These are phyloP conservation scores for Ctenoplectra terminalis DNA, from an alignment of 1,140 invertebrate genomes.

Conservation along the genomic window DNA sequence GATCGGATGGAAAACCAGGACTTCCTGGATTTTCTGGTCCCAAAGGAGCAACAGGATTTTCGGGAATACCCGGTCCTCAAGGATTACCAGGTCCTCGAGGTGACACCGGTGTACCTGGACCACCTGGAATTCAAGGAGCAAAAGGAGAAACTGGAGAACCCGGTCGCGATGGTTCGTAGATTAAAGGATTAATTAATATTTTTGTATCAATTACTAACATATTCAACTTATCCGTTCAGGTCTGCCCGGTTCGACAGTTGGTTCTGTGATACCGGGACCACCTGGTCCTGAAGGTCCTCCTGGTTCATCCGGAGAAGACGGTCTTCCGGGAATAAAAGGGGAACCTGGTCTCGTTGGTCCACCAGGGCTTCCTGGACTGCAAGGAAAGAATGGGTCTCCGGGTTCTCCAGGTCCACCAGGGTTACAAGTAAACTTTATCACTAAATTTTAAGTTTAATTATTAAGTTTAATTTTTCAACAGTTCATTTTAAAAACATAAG, in stretches of 20 bases:
- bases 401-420: conserved; percentile 76
- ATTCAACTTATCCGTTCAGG: conserved; percentile 31
- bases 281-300: conserved; percentile 45
- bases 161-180: conserved; percentile 62
- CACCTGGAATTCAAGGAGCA: conserved; percentile 78
- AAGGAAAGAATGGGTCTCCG: conserved; percentile 68
- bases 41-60: conserved; percentile 82
- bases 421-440: conserved; percentile 57
- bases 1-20: conserved; percentile 71
- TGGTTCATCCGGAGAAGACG: conserved; percentile 73
- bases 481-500: too few relatives aligned
- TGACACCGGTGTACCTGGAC: conserved; percentile 77
- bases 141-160: conserved; percentile 76
- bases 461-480: not conserved
- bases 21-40: conserved; percentile 80
- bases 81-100: conserved; percentile 69
- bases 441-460: not conserved
- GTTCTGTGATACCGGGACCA: conserved; percentile 21
- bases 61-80: conserved; percentile 70
- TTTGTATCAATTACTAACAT: not conserved
- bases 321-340: conserved; percentile 78
- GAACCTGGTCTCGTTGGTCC: conserved; percentile 73
- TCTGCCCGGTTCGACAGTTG: conserved; percentile 23
- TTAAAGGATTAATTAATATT: not conserved
- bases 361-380: conserved; percentile 74